phyloP scores from a whole-genome alignment of 2,888 invertebrate species.

The Meliscaeva auricollis region DNA sequence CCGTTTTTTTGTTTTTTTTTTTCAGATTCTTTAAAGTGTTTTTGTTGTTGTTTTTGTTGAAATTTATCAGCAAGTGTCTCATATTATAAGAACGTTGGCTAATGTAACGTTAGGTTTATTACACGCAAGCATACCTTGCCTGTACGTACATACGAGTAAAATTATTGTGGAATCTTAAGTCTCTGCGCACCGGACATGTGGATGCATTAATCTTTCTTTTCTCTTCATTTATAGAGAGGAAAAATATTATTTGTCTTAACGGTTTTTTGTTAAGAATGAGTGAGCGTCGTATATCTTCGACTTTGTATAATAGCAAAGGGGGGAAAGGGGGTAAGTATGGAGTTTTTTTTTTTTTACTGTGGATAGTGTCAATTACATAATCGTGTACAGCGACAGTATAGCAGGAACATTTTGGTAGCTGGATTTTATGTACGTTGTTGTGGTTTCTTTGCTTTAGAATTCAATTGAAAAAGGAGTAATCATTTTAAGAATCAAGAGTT shows the following conservation, averaged over 20 bases:
- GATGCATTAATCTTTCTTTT: constrained; percentile 64
- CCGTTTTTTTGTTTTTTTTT: constrained; percentile 40
- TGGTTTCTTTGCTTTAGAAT: constrained; percentile 33
- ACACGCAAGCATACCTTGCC: constrained; percentile 2
- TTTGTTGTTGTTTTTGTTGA: constrained; percentile 24
- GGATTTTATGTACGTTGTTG: neutral
- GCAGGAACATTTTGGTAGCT: constrained; percentile 24
- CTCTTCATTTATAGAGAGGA: constrained; percentile 48
- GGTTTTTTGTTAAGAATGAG: constrained; percentile 38
- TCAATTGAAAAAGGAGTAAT: constrained; percentile 30
- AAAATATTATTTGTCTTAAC: constrained; percentile 47
- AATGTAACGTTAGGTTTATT: constrained; percentile 52
- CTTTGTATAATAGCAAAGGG: neutral
- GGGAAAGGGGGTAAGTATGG: too few species aligned
- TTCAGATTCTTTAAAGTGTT: neutral
- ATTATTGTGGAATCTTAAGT: constrained; percentile 12
- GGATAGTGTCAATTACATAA: constrained; percentile 65
- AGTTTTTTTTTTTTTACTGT: constrained; percentile 5
- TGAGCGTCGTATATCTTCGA: constrained; percentile 18
- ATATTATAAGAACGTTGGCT: constrained; percentile 33
- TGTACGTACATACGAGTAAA: neutral
- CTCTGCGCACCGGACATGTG: constrained; percentile 45
- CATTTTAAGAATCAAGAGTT: too few species aligned
- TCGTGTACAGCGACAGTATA: constrained; percentile 24
- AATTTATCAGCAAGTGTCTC: constrained; percentile 48